Evolutionary conservation across 2,113 vertebrate species (phyloP).

Genomic region (Aepyceros melampus): DNA sequence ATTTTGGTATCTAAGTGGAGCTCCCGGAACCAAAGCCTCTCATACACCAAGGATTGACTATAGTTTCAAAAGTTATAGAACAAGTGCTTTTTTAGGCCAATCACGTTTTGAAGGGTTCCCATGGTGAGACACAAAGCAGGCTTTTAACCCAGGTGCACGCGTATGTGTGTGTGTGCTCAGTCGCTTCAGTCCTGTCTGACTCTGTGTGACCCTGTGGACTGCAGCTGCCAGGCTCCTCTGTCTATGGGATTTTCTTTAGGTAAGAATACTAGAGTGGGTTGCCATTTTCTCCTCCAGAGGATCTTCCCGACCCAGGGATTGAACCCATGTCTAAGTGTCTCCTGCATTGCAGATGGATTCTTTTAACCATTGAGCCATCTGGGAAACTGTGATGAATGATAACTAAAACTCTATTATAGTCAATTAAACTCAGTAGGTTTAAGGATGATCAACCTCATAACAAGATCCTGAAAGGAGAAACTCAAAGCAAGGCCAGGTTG

Average conservation of each 20-base stretch:
- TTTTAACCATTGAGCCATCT: background rate
- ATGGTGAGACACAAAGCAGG: background rate
- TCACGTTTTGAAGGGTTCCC: background rate
- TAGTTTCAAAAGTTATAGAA: background rate
- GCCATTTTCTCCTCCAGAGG: background rate
- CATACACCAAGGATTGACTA: background rate
- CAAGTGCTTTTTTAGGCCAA: background rate
- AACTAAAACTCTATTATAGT: background rate
- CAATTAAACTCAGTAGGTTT: background rate
- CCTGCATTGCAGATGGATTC: background rate
- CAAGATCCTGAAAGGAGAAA: background rate
- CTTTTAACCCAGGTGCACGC: background rate
- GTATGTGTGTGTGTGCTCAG: background rate
- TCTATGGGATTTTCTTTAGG: background rate
- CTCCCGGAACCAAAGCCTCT: background rate
- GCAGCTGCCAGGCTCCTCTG: background rate
- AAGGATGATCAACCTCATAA: background rate
- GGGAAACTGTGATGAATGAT: background rate
- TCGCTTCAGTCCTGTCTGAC: background rate
- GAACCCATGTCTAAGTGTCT: background rate
- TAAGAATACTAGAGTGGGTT: background rate
- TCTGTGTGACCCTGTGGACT: background rate
- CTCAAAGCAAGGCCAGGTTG: background rate
- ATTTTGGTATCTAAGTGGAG: background rate
- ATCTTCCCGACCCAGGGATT: background rate